Evolutionary conservation across 2,113 vertebrate genomes (phyloP).

Genomic region (Mesoclemmys tuberculata): DNA sequence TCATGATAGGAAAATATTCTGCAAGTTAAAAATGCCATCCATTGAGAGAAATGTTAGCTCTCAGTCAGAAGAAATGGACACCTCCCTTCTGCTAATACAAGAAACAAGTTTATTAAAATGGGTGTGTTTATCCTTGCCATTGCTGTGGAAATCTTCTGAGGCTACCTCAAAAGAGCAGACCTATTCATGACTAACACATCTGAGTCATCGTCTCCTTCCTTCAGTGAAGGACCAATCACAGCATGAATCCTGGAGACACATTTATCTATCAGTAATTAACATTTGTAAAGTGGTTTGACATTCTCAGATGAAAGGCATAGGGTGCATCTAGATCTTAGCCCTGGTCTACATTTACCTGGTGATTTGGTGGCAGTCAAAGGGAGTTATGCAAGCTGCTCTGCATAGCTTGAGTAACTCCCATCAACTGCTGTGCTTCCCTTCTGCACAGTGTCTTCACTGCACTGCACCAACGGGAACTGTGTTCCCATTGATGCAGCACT

Average conservation of each 20-base stretch:
- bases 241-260: background rate
- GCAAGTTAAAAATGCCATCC: background rate
- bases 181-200: background rate
- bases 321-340: background rate
- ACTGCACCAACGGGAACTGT: too few species aligned
- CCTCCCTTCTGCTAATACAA: background rate
- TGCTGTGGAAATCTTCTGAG: background rate
- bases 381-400: too few species aligned
- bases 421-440: too few species aligned
- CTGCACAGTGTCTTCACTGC: too few species aligned
- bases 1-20: background rate
- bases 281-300: background rate
- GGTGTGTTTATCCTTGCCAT: fast-evolving
- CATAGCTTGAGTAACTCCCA: too few species aligned
- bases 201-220: background rate
- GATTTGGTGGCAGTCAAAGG: too few species aligned
- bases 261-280: background rate
- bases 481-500: too few species aligned
- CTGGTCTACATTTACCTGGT: too few species aligned
- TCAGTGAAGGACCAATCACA: background rate
- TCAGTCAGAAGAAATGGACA: background rate
- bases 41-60: background rate
- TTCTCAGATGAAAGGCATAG: background rate
- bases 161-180: background rate
- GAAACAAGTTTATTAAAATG: background rate